Base-by-base conservation (phyloP, 2,113 vertebrate genomes). In the Melanocharis versteri region DNA sequence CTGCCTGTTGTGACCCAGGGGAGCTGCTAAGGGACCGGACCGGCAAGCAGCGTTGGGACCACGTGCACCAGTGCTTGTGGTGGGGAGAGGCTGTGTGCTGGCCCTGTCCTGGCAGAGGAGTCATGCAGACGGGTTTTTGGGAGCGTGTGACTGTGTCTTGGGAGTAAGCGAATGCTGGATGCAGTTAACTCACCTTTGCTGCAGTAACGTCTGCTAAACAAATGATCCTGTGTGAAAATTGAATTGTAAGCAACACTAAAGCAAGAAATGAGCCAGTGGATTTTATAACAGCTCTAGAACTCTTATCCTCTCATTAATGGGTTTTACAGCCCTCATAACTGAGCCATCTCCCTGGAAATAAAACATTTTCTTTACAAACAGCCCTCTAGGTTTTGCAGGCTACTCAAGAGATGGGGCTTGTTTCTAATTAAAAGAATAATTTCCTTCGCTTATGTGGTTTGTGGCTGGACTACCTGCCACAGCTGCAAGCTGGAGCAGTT, bases 311-410 rank as follows among this genome's bases (percentile, higher is more conserved):
- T 94, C 80, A 56, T 95, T 87, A 94, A 64, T 57, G 60, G 57
- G 50, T 76, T 93, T 96, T 94, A 71, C 56, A 95, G 81, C 83
- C 30, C 1, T 71, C 60, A 6, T 51, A 78, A 92, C 51, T 71
- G 72, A 89, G 53, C 91, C 56, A 71, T 94, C 70, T 72, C 72
- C 61, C 53, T 94, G 69, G 65, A 93, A 95, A 95, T 82, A 84
- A 87, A 89, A 60, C 20, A 40, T 69, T 83, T 65, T 79, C 28
- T 66, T 91, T 79, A 75, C 62, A 71, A 91, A 89, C 37, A 93
- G 26, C n/a, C 17, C 66, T 82, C 37, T 11, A 69, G 80, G 44
- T 89, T 37, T 94, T 89, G 60, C 51, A 85, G 78, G 61, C 70
- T 82, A 54, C 72, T 89, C 76, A 76, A 85, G 60, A 76, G 69